Evolutionary conservation across 2,888 invertebrate species (phyloP), one percentile per base, ranked within the genome.

Genomic region (Ditylenchus weischeri): DNA sequence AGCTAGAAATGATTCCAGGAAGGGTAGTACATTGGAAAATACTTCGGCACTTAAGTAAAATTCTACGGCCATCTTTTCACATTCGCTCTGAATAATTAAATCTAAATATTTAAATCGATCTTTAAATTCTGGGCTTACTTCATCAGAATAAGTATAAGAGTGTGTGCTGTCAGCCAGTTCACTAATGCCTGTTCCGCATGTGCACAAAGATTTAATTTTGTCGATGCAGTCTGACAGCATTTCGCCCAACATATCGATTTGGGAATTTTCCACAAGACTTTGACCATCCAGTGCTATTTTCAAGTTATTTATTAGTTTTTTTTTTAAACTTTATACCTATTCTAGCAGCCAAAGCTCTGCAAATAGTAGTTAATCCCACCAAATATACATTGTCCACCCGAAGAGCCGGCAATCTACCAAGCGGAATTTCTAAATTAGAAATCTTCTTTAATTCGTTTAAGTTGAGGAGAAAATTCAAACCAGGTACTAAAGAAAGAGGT

Each of bases 361-460:
- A 54, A 54, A 54, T 54, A 54, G 54, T 54, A 13, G 54, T 23
- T 54, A 54, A n/a, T 54, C 54, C 54, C 21, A 54, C 54, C 21
- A 54, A 29, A 54, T 23, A 54, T 1, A 54, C 13, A 54, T 29
- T 29, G 5, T 54, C 54, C 13, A 54, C 13, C 29, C 13, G 11
- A 11, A 54, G 21, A 7, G 54, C 54, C 10, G 54, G 54, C n/a
- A 54, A 54, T 13, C 21, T 11, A 2, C 54, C 54, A 15, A 29
- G 23, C 13, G 54, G 54, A 54, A 54, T 54, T 54, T 54, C 54
- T 54, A 8, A 54, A 54, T 15, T 13, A 54, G 54, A 3, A 43
- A 8, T 43, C 43, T 13, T 43, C 1, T 15, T 43, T 13, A 43
- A 43, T 43, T 43, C 15, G n/a, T n/a, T n/a, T n/a, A 2, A 29